A percentile compares a stretch with the other conserved stretches of the same genome.
Conservation (phyloP, 2,113 vertebrate genomes). For the Reinhardtius hippoglossoides region DNA sequence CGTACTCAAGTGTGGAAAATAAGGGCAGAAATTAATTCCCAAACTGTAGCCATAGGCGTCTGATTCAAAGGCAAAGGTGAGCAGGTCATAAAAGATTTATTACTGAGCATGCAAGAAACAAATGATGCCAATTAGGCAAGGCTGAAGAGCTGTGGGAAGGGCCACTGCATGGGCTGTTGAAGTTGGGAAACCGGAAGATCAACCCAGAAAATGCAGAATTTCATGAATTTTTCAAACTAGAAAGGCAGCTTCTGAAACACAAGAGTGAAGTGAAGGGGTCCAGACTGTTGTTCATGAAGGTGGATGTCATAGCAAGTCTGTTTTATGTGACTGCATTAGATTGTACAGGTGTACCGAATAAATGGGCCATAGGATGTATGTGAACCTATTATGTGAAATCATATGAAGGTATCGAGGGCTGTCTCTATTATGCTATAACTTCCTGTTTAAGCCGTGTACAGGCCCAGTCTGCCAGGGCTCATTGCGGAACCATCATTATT, state of each 20-base stretch:
- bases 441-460: not conserved
- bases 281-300: not conserved
- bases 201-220: not conserved
- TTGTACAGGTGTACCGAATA: not conserved
- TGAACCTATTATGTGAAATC: conserved; percentile 1
- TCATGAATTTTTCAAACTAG: not conserved
- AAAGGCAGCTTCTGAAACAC: not conserved
- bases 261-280: not conserved
- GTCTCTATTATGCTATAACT: not conserved
- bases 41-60: conserved; percentile 21
- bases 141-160: conserved; percentile 1
- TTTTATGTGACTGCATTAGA: not conserved
- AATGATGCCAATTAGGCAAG: conserved; percentile 36
- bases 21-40: conserved; percentile 42
- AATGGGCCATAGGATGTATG: not conserved
- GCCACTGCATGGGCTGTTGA: not conserved
- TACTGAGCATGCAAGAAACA: conserved; percentile 42
- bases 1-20: conserved; percentile 42
- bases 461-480: not conserved
- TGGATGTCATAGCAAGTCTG: not conserved
- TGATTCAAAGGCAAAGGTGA: conserved; percentile 46
- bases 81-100: conserved; percentile 41
- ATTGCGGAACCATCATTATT: conserved; percentile 5
- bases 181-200: not conserved
- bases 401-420: not conserved